Percentiles rank a stretch among this genome's conserved stretches.
These are phyloP conservation scores for Trachelus iudaicus DNA, from an alignment of 2,888 invertebrate genomes.

Conservation along the genomic window DNA sequence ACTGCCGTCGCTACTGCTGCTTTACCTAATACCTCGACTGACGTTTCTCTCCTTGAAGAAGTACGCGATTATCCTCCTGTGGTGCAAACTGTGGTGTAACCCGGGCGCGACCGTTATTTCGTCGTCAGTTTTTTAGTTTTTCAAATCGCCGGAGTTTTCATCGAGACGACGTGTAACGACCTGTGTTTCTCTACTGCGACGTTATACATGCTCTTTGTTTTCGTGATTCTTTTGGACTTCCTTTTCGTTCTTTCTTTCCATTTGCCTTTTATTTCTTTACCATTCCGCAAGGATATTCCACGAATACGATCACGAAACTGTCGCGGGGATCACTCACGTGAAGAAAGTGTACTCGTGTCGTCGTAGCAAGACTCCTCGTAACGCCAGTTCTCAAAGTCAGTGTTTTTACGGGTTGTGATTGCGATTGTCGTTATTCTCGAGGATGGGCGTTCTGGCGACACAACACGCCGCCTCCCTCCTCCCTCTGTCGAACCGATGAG, in stretches of 20 bases:
- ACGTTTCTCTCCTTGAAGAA: neutral
- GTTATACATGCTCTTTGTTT: neutral
- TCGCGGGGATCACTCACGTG: neutral
- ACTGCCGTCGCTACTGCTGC: slow-evolving; percentile 12
- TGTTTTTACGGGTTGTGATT: neutral
- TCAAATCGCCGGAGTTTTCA: neutral
- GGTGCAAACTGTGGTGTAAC: neutral
- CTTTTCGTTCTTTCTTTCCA: neutral
- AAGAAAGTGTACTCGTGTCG: neutral
- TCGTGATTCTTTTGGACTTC: neutral
- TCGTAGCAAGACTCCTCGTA: neutral
- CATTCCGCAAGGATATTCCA: neutral
- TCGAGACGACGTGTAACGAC: neutral
- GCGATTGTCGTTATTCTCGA: neutral
- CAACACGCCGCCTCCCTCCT: neutral
- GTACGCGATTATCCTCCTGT: neutral
- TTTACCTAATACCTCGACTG: neutral
- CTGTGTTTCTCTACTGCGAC: neutral
- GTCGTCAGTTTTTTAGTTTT: neutral
- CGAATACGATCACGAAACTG: neutral
- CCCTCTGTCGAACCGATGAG: neutral
- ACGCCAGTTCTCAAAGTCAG: neutral
- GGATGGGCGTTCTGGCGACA: neutral
- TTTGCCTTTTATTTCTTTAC: neutral
- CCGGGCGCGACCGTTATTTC: slow-evolving; percentile 48